Evolutionary conservation across 2,113 vertebrate species (phyloP).

Genomic region (Herpailurus yagouaroundi): DNA sequence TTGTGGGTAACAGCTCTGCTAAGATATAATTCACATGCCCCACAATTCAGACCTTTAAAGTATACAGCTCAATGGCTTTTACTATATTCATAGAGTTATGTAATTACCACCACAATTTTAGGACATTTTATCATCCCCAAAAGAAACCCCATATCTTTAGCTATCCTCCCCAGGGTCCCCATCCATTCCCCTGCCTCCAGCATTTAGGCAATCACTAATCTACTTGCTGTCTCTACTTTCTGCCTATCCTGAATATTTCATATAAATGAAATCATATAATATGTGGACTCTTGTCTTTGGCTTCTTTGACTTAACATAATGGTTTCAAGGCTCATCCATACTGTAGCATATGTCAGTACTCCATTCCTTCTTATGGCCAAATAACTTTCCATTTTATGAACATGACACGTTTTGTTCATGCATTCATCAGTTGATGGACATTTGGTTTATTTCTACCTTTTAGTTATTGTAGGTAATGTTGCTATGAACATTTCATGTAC

Average conservation of each 20-base stretch:
- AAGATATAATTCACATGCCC: neutral
- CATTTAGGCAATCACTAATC: neutral
- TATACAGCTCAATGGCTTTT: neutral
- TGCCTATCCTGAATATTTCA: neutral
- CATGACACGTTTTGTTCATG: neutral
- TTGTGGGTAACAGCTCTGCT: neutral
- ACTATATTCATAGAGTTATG: neutral
- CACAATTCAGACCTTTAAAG: neutral
- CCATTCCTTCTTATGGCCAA: neutral
- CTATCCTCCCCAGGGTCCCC: neutral
- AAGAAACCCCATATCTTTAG: neutral
- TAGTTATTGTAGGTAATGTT: neutral
- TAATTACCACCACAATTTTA: neutral
- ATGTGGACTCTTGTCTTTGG: neutral
- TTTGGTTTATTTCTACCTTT: neutral
- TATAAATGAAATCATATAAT: neutral
- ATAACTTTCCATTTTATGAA: neutral
- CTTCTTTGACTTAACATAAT: neutral
- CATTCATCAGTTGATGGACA: neutral
- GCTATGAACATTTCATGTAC: neutral
- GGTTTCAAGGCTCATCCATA: neutral
- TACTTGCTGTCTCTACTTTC: conserved; percentile 4
- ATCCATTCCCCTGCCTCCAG: neutral
- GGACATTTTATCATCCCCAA: neutral
- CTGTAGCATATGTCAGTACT: neutral